phyloP scores from a whole-genome alignment of 30 jellyfish, hydroid and myxozoan genomes.

The Aurelia aurita region DNA sequence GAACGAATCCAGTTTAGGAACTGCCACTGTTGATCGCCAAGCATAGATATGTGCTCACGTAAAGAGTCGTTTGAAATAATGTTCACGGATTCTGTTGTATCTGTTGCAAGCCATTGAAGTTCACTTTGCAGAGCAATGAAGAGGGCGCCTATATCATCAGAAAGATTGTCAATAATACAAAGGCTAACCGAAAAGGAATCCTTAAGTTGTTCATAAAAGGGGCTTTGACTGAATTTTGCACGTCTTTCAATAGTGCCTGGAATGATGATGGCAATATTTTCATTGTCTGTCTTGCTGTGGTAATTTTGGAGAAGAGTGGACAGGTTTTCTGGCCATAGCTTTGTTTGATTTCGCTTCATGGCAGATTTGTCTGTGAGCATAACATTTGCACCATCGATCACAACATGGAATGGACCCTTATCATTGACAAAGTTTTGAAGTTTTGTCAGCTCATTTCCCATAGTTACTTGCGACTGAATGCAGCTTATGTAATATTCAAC shows the following conservation, averaged over 20 bases:
- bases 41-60: conserved; percentile 47
- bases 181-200: not conserved
- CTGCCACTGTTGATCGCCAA: conserved; percentile 37
- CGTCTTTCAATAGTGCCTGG: conserved; percentile 37
- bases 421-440: not conserved
- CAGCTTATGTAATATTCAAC: not conserved
- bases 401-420: conserved; percentile 56
- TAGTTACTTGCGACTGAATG: not conserved
- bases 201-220: not conserved
- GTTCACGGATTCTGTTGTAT: conserved; percentile 4
- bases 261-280: conserved; percentile 2
- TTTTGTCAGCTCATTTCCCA: not conserved
- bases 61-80: conserved; percentile 56
- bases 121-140: conserved; percentile 27
- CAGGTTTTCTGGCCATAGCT: conserved; percentile 10
- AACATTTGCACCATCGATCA: conserved; percentile 75
- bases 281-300: not conserved
- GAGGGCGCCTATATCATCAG: conserved; percentile 51
- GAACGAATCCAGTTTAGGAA: conserved; percentile 61
- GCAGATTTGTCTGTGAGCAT: conserved; percentile 12
- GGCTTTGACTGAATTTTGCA: conserved; percentile 18
- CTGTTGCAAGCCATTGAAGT: not conserved
- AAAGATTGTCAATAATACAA: not conserved
- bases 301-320: not conserved
- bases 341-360: not conserved